These are phyloP conservation scores for Brachionus sp. DNA, from an alignment of 1,140 invertebrate genomes.

Conservation along the genomic window DNA sequence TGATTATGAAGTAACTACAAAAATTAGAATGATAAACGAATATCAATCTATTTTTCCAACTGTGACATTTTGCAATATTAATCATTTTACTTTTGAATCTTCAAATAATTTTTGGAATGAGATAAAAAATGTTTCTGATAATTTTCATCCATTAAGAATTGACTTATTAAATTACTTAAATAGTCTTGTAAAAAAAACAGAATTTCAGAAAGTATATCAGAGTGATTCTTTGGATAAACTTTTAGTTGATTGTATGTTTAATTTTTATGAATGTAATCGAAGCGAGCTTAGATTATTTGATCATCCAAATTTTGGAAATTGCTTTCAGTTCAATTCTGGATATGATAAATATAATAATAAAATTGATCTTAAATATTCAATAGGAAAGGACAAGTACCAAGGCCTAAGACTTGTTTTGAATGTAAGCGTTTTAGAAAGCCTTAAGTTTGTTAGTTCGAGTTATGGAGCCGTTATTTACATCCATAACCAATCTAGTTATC, in stretches of 20 bases:
- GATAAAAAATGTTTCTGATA: neutral
- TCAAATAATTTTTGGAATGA: neutral
- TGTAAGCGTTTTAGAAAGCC: neutral
- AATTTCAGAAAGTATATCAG: neutral
- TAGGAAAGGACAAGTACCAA: too few species aligned
- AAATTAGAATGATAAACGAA: neutral
- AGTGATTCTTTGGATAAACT: neutral
- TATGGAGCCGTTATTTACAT: neutral
- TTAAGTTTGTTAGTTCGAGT: neutral
- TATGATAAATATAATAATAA: neutral
- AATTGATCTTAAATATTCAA: neutral
- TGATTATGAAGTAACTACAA: neutral
- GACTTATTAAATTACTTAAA: neutral
- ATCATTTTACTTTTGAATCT: neutral
- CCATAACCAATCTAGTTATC: neutral
- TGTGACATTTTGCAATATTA: neutral
- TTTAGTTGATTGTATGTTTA: neutral
- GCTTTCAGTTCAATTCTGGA: conserved; percentile 29
- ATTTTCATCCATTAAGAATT: neutral
- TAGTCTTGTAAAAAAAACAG: neutral
- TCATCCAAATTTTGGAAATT: conserved; percentile 10
- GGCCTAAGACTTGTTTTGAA: neutral
- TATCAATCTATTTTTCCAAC: neutral
- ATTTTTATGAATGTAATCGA: neutral
- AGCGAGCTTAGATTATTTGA: neutral